Base-by-base conservation (phyloP, 2,113 vertebrate species). In the Ochotona princeps region DNA sequence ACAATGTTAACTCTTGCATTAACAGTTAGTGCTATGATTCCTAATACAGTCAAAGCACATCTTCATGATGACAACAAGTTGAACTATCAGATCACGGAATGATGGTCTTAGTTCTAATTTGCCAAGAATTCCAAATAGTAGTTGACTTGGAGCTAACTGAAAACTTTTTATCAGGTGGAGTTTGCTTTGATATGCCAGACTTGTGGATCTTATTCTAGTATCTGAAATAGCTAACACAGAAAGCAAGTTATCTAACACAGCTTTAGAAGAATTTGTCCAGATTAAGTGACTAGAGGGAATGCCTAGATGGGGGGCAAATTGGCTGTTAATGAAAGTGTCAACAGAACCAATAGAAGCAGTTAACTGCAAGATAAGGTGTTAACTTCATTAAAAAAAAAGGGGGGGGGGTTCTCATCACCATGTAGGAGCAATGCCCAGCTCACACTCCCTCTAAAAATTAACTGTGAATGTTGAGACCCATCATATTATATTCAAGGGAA, bases 211-310 rank as follows among this genome's bases (percentile, higher is more conserved):
- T 49, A 38, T 65, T 85, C 2, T 73, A 47, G 74, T 74, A 66
- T 78, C 21, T 47, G 5, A 4, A 83, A 69, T 83, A 85, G 74
- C 44, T 72, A 70, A n/a, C 2, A 20, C 47, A 76, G 26, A 9
- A 87, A 89, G 8, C 57, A 10, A 86, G 82, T 65, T 82, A 69
- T 30, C 9, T 57, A 74, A 84, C 28, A 70, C 12, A 74, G 92
- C 87, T 79, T 84, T 94, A 79, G 0, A 69, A 83, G 38, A 88
- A 66, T 84, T 81, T 95, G 14, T 15, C 73, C 7, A 73, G n/a
- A 35, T 7, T 23, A 79, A 60, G 32, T 75, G n/a, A 90, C 51
- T 70, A 32, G 35, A 65, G 57, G 32, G 23, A 72, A n/a, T 88
- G 21, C 44, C 6, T 47, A 90, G 51, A 70, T 8, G 20, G 74